These are phyloP conservation scores for Brienomyrus longianalis DNA, from an alignment of 2,113 vertebrate genomes.

Conservation along the genomic window DNA sequence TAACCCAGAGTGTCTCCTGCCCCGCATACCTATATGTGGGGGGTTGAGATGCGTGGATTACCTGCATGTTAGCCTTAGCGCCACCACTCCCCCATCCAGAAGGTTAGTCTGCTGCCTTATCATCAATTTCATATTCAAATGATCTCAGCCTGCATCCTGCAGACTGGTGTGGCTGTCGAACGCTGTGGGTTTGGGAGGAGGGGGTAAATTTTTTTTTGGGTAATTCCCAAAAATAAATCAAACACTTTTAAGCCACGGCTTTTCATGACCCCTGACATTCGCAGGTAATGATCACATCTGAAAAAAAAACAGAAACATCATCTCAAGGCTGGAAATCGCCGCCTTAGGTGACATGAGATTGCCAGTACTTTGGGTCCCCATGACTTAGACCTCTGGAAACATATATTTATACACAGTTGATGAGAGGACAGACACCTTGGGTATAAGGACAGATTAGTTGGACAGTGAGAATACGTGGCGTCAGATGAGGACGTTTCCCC, in stretches of 20 bases:
- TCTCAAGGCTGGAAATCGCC: background rate
- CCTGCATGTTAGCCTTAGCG: constrained; percentile 22
- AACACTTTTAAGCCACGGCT: background rate
- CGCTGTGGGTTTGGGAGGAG: background rate
- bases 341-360: background rate
- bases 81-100: background rate
- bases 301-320: background rate
- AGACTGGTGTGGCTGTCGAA: background rate
- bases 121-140: background rate
- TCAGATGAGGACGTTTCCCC: background rate
- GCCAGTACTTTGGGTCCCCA: background rate
- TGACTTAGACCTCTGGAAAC: background rate
- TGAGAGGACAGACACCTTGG: background rate
- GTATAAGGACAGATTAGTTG: background rate
- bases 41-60: constrained; percentile 59
- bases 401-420: background rate
- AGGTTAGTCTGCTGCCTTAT: background rate
- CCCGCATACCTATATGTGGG: constrained; percentile 57
- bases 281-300: background rate
- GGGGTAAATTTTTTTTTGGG: background rate
- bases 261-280: background rate
- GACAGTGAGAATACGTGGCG: background rate
- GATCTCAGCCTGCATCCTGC: background rate
- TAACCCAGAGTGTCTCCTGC: constrained; percentile 58
- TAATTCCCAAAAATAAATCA: background rate